These are phyloP conservation scores for Pogoniulus pusillus DNA, from an alignment of 2,797 vertebrate species.

Conservation along the genomic window DNA sequence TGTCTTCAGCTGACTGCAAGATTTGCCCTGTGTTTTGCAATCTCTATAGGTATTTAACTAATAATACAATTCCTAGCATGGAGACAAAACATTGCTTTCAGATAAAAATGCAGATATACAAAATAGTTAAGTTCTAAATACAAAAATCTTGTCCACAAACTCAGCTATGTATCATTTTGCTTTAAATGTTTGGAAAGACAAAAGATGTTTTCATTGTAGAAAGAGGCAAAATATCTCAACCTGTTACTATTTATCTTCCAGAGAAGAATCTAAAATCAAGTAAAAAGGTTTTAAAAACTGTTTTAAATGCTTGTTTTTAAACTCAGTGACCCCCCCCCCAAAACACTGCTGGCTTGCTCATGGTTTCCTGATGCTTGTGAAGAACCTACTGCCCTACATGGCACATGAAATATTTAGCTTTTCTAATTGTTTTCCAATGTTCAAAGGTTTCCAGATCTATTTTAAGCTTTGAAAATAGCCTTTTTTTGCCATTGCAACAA, in stretches of 20 bases:
- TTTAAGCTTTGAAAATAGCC: not conserved
- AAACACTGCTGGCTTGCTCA: not conserved
- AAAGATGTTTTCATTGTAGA: not conserved
- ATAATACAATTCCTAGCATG: not conserved
- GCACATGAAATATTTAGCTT: not conserved
- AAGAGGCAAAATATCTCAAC: slow-evolving; percentile 3
- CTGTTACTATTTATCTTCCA: not conserved
- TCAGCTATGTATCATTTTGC: not conserved
- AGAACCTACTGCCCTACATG: not conserved
- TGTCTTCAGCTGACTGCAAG: not conserved
- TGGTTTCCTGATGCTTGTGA: not conserved
- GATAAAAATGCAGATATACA: not conserved
- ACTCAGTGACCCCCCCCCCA: not conserved
- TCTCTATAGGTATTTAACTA: not conserved
- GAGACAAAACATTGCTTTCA: not conserved
- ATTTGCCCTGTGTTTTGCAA: not conserved
- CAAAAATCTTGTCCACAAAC: not conserved
- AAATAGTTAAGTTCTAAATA: not conserved
- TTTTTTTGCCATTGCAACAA: not conserved
- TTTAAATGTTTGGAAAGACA: not conserved
- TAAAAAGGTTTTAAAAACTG: not conserved
- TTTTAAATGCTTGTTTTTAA: slow-evolving; percentile 6
- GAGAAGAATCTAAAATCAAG: slow-evolving; percentile 10
- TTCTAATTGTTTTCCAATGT: not conserved
- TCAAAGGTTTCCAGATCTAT: not conserved